Evolutionary conservation across 2,888 invertebrate genomes (phyloP), one percentile per base, ranked within the genome.

Genomic region (Chalcosyrphus nemorum): DNA sequence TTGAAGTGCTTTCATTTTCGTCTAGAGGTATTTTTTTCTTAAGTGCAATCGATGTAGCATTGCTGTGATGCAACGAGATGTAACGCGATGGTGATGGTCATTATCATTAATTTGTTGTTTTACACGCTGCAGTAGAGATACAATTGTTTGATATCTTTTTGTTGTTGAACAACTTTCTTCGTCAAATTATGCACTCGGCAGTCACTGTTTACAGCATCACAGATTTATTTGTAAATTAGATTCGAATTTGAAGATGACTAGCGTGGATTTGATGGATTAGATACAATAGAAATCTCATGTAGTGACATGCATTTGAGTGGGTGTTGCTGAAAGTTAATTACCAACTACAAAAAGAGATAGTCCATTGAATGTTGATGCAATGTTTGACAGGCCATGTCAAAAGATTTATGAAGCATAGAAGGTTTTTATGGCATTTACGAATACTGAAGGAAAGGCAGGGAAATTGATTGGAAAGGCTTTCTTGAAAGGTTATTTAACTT

Each of bases 1-100:
- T 70, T 45, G 13, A 66, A 65, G 15, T 63, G 66, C 78, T 82
- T 82, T 82, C 82, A 38, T 66, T 82, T 82, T 82, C 78, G 29
- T 72, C 15, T 38, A 13, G 47, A 52, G 24, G 32, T 61, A 7
- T 47, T 32, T 47, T 15, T 9, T 45, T 41, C 57, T 57, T 41
- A 17, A 50, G 45, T 24, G 19, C 45, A 11, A 59, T 50, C 56
- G n/a, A 52, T 45, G 45, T 27, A n/a, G 47, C 19, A 50, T 47
- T 59, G 41, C n/a, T 38, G 50, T 2, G 52, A 76, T 61, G 76
- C 45, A 76, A 68, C 41, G 29, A 13, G 47, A 50, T 13, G 13
- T 17, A 13, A 35, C 17, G 6, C 15, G 38, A 54, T 59, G 61
- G 21, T 11, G 47, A 29, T 47, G 35, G 27, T 24, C 68, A 68